Base-by-base conservation (phyloP, 1,140 invertebrate species). In the Meteorus sp. region DNA sequence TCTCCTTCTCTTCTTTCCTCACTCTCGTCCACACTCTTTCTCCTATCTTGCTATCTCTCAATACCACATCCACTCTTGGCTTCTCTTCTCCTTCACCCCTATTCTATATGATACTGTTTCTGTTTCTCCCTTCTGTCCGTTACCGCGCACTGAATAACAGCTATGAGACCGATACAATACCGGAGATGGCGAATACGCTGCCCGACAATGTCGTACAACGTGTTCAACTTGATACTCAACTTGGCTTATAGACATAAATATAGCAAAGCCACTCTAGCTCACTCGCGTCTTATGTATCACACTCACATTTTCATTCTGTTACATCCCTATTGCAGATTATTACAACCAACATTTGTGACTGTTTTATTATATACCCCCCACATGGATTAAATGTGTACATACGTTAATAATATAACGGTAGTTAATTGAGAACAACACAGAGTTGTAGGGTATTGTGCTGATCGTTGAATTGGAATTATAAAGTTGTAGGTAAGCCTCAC, bases 181-280 rank as follows among this genome's bases (percentile, higher is more conserved):
- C 3, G n/a, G 29, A 57, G 45, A 58, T 37, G 20, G 23, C 1
- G 45, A 47, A n/a, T 33, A 29, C 20, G 57, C 41, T 29, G 29
- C 31, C 15, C 31, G 20, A 43, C 48, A 41, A 54, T 60, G 62
- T 63, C 48, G 39, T 63, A 60, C 62, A 60, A 5, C 51, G 11
- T 60, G 58, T 63, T 63, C 33, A 25, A 63, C 54, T 48, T 54
- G 47, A 29, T 63, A 47, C 48, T 63, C 51, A n/a, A 60, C 50
- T 59, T 57, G 52, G 9, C 51, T 23, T 55, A 43, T 29, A 39
- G 13, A 39, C 35, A 39, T 29, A 5, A 5, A 29, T 29, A 47
- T 25, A 51, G n/a, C n/a, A n/a, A n/a, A n/a, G n/a, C n/a, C n/a
- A n/a, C n/a, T n/a, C n/a, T n/a, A n/a, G n/a, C n/a, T n/a, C 22